Percentiles rank a stretch among this genome's conserved stretches.
phyloP scores from a whole-genome alignment of 2,888 invertebrate genomes.

The Eupithecia vulgata region DNA sequence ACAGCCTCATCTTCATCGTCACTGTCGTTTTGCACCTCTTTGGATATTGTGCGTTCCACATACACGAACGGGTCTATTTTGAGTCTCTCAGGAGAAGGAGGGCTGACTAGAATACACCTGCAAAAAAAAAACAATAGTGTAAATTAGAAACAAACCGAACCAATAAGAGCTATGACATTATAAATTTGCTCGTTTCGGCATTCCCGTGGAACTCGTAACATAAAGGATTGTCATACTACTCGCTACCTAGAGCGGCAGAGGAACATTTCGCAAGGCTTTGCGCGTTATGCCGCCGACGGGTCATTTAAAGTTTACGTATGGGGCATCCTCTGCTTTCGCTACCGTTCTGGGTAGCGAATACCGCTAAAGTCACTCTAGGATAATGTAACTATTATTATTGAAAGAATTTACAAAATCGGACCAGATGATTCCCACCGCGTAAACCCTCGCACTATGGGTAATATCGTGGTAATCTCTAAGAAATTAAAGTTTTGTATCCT shows the following conservation, averaged over 20 bases:
- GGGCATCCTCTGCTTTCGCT: not conserved
- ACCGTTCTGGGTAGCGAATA: not conserved
- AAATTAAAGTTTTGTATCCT: no score
- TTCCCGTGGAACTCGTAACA: not conserved
- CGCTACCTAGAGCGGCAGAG: not conserved
- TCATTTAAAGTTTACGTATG: not conserved
- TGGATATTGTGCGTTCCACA: constrained; percentile 68
- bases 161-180: not conserved
- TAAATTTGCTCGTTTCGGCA: not conserved
- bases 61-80: constrained; percentile 87
- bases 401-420: not conserved
- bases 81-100: constrained; percentile 86
- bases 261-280: not conserved
- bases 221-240: not conserved
- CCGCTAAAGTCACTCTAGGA: not conserved
- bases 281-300: not conserved
- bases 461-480: no score
- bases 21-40: constrained; percentile 73
- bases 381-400: not conserved
- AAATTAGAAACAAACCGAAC: not conserved
- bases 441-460: no score
- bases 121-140: constrained; percentile 33
- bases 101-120: constrained; percentile 86
- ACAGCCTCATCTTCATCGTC: constrained; percentile 72
- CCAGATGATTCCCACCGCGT: not conserved